These are phyloP conservation scores for Myrmophylax atrothorax DNA, from an alignment of 2,113 vertebrate species.

Conservation along the genomic window DNA sequence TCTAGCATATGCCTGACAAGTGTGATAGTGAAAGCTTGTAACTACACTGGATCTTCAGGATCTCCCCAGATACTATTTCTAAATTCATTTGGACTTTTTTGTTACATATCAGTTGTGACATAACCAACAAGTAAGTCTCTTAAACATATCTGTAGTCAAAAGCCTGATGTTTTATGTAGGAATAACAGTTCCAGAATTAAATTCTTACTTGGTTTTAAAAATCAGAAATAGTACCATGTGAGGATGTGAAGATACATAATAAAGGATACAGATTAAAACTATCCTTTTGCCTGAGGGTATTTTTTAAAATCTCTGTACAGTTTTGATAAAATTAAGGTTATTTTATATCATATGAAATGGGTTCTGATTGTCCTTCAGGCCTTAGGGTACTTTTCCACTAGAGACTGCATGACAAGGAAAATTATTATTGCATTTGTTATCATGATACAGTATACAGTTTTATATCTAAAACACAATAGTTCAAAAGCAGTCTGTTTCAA, in stretches of 20 bases:
- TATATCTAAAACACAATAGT: background rate
- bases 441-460: background rate
- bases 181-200: background rate
- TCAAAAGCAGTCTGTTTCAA: background rate
- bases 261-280: background rate
- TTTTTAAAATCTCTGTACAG: background rate
- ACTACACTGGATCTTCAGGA: background rate
- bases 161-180: accelerated
- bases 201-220: background rate
- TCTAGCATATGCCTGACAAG: accelerated
- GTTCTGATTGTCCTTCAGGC: background rate
- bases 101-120: background rate
- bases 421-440: background rate
- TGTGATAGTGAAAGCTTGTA: background rate
- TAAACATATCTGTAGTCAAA: background rate
- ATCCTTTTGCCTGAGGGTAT: background rate
- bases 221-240: background rate
- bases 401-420: background rate
- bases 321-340: background rate
- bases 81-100: background rate
- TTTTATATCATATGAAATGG: background rate
- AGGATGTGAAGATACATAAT: background rate
- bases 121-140: background rate
- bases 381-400: background rate
- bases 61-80: background rate